phyloP scores from a whole-genome alignment of 2,888 invertebrate genomes.

The Pseudococcus longispinus region DNA sequence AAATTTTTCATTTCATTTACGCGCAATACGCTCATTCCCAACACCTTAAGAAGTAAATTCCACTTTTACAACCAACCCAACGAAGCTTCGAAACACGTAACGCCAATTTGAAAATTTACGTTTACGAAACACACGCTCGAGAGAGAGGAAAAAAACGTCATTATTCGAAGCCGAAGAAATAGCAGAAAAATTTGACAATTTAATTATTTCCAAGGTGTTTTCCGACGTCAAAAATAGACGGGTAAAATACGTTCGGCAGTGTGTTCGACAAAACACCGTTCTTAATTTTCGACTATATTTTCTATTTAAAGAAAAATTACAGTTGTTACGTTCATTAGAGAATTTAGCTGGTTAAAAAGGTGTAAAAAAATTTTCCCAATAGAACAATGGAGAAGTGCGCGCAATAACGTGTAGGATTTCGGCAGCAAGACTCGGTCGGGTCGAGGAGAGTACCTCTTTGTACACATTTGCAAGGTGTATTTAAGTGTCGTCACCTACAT shows the following conservation, averaged over 20 bases:
- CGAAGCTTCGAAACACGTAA: background rate
- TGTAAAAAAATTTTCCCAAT: background rate
- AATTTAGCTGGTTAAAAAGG: slow-evolving; percentile 4
- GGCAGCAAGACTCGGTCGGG: background rate
- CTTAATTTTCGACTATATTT: slow-evolving; percentile 10
- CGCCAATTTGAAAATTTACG: background rate
- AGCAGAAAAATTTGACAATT: background rate
- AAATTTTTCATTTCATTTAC: too few species aligned
- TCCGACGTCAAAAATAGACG: background rate
- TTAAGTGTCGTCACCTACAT: slow-evolving; percentile 51
- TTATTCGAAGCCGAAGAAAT: background rate
- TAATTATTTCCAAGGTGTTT: background rate
- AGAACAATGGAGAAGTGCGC: background rate
- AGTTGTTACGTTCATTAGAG: background rate
- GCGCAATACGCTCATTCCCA: background rate
- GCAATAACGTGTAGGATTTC: slow-evolving; percentile 12
- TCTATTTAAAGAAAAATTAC: background rate
- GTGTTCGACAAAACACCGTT: background rate
- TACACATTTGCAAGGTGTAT: slow-evolving; percentile 49
- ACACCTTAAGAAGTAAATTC: background rate
- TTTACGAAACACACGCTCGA: background rate
- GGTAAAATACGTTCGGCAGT: background rate
- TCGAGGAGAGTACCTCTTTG: background rate
- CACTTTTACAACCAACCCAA: background rate
- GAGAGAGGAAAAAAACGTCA: background rate